Evolutionary conservation across 2,113 vertebrate species (phyloP).

Genomic region (Paedocypris sp.): DNA sequence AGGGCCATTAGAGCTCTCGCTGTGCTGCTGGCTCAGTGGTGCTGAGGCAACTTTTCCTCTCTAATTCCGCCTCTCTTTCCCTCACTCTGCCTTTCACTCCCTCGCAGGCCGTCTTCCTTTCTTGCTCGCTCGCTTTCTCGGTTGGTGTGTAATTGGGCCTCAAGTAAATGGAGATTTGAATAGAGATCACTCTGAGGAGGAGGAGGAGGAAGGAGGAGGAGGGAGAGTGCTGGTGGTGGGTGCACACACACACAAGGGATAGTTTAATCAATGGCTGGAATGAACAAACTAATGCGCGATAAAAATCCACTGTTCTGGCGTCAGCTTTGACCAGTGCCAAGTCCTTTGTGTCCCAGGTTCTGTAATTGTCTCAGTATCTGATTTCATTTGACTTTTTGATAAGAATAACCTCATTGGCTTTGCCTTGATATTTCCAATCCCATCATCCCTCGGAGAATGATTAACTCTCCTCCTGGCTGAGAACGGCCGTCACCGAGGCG

Average conservation of each 20-base stretch:
- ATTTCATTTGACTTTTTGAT: slow-evolving; percentile 58
- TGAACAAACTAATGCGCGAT: slow-evolving; percentile 42
- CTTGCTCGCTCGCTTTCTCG: background rate
- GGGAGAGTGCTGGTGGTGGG: slow-evolving; percentile 1
- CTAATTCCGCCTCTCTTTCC: slow-evolving; percentile 3
- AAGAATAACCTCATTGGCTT: slow-evolving; percentile 39
- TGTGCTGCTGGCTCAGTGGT: slow-evolving; percentile 4
- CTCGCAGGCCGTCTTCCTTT: background rate
- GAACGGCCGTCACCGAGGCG: background rate
- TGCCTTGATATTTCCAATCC: slow-evolving; percentile 26
- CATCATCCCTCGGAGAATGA: slow-evolving; percentile 26
- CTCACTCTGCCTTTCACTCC: slow-evolving; percentile 6
- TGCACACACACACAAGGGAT: slow-evolving; percentile 27
- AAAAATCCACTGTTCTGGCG: slow-evolving; percentile 39
- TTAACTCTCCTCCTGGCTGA: slow-evolving; percentile 10
- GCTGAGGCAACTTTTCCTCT: slow-evolving; percentile 3
- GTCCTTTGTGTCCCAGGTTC: slow-evolving; percentile 41
- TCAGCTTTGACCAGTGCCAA: slow-evolving; percentile 19
- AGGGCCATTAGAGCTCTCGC: slow-evolving; percentile 14
- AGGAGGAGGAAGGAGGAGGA: slow-evolving; percentile 20
- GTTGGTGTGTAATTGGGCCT: slow-evolving; percentile 48
- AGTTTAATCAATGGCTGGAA: slow-evolving; percentile 45
- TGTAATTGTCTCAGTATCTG: slow-evolving; percentile 54
- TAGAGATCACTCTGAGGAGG: slow-evolving; percentile 38
- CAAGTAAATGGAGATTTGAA: slow-evolving; percentile 51